Percentiles rank a stretch among this genome's conserved stretches.
These are phyloP conservation scores for Julus scanicus DNA, from an alignment of 2,888 invertebrate species.

Conservation along the genomic window DNA sequence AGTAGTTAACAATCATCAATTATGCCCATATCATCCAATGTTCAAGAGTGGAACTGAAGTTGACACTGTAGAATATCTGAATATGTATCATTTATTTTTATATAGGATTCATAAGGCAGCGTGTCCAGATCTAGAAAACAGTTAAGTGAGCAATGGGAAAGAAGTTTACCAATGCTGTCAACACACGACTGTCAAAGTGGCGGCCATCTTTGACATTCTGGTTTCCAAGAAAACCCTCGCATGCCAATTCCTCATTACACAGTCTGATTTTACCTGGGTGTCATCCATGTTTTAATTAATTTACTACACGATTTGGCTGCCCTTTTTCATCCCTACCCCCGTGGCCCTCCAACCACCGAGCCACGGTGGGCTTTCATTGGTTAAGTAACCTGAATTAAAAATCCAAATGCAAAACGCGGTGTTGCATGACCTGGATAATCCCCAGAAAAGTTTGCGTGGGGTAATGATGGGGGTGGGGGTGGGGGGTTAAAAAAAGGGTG, in stretches of 20 bases:
- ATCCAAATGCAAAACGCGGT: neutral
- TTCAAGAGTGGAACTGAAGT: no score
- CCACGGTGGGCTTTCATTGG: neutral
- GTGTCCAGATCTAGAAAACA: no score
- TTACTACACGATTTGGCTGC: neutral
- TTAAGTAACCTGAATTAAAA: conserved; percentile 39
- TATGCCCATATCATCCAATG: no score
- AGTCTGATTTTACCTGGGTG: neutral
- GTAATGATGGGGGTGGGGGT: conserved; percentile 34
- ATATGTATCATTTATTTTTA: no score
- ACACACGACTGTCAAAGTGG: neutral
- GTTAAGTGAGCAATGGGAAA: neutral
- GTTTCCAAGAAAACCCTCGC: neutral
- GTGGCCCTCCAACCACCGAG: neutral
- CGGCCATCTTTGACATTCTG: neutral
- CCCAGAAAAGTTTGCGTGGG: conserved; percentile 37
- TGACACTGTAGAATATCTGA: no score
- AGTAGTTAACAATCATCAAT: no score
- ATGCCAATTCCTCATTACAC: neutral
- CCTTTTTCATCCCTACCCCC: neutral
- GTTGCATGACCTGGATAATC: conserved; percentile 30
- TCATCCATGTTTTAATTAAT: conserved; percentile 21
- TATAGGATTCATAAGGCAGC: no score
- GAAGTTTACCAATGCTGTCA: neutral
- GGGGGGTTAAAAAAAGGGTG: conserved; percentile 1